Conservation (phyloP, 2,888 invertebrate genomes). For the Isoperla grammatica region DNA sequence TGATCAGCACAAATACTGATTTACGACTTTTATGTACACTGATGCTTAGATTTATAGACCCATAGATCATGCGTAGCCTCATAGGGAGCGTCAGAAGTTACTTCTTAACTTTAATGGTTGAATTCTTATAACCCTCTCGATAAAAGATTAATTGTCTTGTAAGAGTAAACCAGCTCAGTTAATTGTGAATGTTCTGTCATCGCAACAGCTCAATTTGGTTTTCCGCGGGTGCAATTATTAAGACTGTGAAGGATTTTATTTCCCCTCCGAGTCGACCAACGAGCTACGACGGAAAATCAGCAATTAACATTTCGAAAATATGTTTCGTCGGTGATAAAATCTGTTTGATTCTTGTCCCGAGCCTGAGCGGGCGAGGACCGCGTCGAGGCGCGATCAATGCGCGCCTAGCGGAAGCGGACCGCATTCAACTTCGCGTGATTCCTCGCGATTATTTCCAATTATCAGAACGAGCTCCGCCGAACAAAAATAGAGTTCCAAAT, state of each 20-base stretch:
- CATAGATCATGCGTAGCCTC: neutral
- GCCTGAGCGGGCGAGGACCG: neutral
- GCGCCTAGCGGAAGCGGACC: neutral
- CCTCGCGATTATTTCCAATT: slow-evolving; percentile 17
- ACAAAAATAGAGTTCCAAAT: slow-evolving; percentile 17
- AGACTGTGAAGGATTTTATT: no score
- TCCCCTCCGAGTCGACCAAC: neutral
- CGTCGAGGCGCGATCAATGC: neutral
- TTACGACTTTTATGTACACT: slow-evolving; percentile 1
- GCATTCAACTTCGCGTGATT: slow-evolving; percentile 12
- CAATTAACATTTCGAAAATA: neutral
- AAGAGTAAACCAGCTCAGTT: no score
- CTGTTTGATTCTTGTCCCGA: neutral
- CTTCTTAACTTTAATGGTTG: no score
- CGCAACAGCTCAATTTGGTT: no score
- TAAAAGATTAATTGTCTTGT: no score
- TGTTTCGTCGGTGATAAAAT: neutral
- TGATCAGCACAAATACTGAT: slow-evolving; percentile 14
- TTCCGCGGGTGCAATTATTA: no score
- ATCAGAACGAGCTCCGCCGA: neutral
- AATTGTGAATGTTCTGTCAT: no score
- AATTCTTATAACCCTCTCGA: no score
- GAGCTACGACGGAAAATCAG: neutral
- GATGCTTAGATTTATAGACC: slow-evolving; percentile 9
- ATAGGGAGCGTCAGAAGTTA: no score